Base-by-base conservation (phyloP, 1,140 invertebrate genomes). In the Drosophila virilis region DNA sequence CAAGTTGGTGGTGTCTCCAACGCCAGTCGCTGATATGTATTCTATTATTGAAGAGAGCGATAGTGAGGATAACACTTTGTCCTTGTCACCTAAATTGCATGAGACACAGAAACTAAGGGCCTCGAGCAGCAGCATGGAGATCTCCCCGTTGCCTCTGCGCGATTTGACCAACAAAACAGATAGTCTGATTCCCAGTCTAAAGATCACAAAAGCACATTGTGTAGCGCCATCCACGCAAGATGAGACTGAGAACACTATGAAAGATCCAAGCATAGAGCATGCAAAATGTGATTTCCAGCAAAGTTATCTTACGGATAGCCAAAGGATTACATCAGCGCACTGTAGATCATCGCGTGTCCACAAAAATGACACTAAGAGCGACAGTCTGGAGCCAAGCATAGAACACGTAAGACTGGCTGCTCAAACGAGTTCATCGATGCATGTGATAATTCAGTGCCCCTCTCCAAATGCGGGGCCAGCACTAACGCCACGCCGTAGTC, bases 21-120 rank as follows among this genome's bases (percentile, higher is more conserved):
- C 43, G 5, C 40, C 6, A 2, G n/a, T n/a, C 6, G 5, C 13
- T 2, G 12, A 40, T 2, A 64, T 70, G 33, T 70, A n/a, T 40
- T 67, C 66, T 8, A 64, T 74, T 38, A 62, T 51, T 1, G 72
- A 74, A 46, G 72, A 74, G 12, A 58, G 22, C 5, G 72, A 74
- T 9, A 33, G 28, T n/a, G 66, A 74, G 7, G 45, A 62, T 6
- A 43, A 1, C 1, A 28, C 51, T 6, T 59, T 42, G 6, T 64
- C 58, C 9, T 52, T 52, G 0, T 1, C 17, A 1, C 32, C 32
- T 33, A 33, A 57, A 8, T 28, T 37, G 9, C 15, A 54, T 3
- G 22, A 37, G 5, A 42, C 15, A 15, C 9, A 17, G 37, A 60
- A 6, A 12, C 8, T 0, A 42, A n/a, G 7, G 0, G 8, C 4